Percentiles rank a stretch among this genome's conserved stretches.
These are phyloP conservation scores for Siniperca knerii DNA, from an alignment of 2,113 vertebrate genomes.

Conservation along the genomic window DNA sequence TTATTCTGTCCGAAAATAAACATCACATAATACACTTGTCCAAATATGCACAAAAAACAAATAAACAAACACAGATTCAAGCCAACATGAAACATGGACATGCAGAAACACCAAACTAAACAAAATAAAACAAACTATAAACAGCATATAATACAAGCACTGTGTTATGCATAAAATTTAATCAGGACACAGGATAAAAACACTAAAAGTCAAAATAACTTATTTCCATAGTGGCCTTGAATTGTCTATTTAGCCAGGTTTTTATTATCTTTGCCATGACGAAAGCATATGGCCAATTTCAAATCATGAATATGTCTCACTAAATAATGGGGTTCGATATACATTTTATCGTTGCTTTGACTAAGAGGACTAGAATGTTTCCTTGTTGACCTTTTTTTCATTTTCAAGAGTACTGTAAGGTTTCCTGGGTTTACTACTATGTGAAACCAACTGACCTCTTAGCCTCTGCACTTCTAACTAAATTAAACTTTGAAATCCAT, in stretches of 20 bases:
- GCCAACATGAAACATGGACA: not conserved
- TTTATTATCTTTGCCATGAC: not conserved
- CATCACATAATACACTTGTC: not conserved
- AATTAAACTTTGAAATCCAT: slow-evolving; percentile 15
- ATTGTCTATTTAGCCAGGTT: not conserved
- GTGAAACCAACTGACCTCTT: not conserved
- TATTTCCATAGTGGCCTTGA: not conserved
- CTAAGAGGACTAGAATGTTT: not conserved
- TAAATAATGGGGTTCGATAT: not conserved
- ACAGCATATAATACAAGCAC: not conserved
- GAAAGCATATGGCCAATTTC: not conserved
- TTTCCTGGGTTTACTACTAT: not conserved
- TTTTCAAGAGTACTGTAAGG: not conserved
- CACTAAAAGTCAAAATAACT: not conserved
- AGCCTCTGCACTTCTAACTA: not conserved
- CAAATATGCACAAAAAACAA: not conserved
- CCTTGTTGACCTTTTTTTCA: not conserved
- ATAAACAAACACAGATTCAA: not conserved
- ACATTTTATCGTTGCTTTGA: not conserved
- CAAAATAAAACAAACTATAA: not conserved
- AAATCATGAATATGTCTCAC: not conserved
- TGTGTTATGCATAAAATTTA: not conserved
- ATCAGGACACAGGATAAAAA: not conserved
- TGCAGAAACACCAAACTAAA: not conserved
- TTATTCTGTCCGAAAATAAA: not conserved